Evolutionary conservation across 2,888 invertebrate genomes (phyloP), one percentile per base, ranked within the genome.

Genomic region (Hirtodrosophila confusa): DNA sequence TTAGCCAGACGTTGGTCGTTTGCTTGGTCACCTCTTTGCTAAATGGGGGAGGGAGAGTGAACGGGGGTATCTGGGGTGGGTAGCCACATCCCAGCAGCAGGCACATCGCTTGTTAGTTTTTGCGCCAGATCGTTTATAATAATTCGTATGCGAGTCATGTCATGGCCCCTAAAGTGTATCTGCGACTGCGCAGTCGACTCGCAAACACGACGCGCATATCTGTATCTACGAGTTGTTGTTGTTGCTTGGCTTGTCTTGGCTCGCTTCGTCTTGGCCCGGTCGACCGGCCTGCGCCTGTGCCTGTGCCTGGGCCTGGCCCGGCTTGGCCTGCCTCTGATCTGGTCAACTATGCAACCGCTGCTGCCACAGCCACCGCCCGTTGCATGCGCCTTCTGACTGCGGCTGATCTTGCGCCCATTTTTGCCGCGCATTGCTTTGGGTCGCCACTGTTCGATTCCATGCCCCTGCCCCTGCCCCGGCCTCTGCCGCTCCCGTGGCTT

Each of bases 111-210:
- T 80, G 84, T 84, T 84, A 83, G 86, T 84, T 84, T 84, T 85
- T 86, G 82, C 84, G 84, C 84, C 79, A 84, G 85, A 85, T 85
- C 86, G 86, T 85, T 85, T 85, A 86, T 85, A 85, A 85, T 88
- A 88, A 88, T 88, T 88, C 88, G 84, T 88, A 88, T 88, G 88
- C 88, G 88, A 88, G 88, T 86, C 88, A 88, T 88, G 88, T 88
- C 88, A 88, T 88, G 88, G 85, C 88, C 88, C 88, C 83, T 88
- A 86, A 88, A 88, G 83, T 84, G 83, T 84, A 84, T 86, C 83
- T 84, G 83, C 83, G 78, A 69, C 80, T 80, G 82, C 82, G 85
- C 80, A 69, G 82, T 60, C 73, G 69, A 62, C 54, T 61, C 57
- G 55, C 56, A 65, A 65, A 67, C 78, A 66, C 84, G 80, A 64